These are phyloP conservation scores for Sarcophaga bullata DNA, from an alignment of 1,140 invertebrate species.

Conservation along the genomic window DNA sequence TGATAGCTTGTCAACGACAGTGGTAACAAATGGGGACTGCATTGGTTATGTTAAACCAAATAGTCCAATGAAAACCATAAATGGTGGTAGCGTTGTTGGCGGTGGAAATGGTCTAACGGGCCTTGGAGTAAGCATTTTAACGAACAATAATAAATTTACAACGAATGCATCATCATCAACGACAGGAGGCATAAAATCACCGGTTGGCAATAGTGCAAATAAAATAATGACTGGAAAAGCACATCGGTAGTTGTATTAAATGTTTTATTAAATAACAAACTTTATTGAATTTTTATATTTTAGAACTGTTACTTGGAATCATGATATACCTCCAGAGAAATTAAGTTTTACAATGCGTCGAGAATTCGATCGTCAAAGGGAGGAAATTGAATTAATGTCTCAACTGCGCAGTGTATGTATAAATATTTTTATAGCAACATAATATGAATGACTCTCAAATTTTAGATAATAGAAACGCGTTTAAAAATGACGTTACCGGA, in stretches of 20 bases:
- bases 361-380: slow-evolving; percentile 88
- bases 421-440: not conserved
- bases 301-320: slow-evolving; percentile 72
- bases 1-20: slow-evolving; percentile 43
- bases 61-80: slow-evolving; percentile 73
- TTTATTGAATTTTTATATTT: slow-evolving; percentile 33
- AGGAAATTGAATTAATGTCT: slow-evolving; percentile 87
- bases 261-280: not conserved
- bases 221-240: slow-evolving; percentile 54
- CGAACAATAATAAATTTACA: slow-evolving; percentile 46
- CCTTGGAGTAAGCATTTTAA: slow-evolving; percentile 40
- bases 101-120: not conserved
- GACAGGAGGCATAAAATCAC: slow-evolving; percentile 62
- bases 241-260: slow-evolving; percentile 46
- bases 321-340: slow-evolving; percentile 77
- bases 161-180: slow-evolving; percentile 39
- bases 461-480: slow-evolving; percentile 87
- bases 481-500: slow-evolving; percentile 90
- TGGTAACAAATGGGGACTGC: slow-evolving; percentile 58
- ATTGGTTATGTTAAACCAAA: slow-evolving; percentile 76
- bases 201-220: slow-evolving; percentile 37
- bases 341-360: slow-evolving; percentile 91
- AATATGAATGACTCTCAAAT: slow-evolving; percentile 49
- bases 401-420: slow-evolving; percentile 82
- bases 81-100: slow-evolving; percentile 46